Evolutionary conservation across 37 sponge, comb jelly and placozoan genomes (phyloP).

Genomic region (Geodia barretti): DNA sequence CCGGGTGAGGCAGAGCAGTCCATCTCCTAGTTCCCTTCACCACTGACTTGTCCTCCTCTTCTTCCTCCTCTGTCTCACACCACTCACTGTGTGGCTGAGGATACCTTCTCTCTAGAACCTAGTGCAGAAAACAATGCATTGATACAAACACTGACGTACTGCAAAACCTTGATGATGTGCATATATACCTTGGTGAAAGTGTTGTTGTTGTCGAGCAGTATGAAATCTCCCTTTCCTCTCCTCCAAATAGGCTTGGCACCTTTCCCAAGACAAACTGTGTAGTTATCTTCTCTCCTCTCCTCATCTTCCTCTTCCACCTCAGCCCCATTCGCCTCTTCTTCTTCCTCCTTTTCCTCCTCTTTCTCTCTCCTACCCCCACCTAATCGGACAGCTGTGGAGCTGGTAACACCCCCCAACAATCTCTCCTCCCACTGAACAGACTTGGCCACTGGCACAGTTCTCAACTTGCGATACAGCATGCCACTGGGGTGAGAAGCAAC

Average conservation of each 20-base stretch:
- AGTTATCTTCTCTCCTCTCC: not conserved
- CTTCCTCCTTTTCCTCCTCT: not conserved
- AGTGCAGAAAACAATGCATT: not conserved
- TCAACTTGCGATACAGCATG: not conserved
- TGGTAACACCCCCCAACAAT: conserved; percentile 30
- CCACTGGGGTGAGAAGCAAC: not conserved
- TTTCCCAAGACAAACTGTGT: conserved; percentile 11
- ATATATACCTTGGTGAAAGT: not conserved
- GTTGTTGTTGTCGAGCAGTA: conserved; percentile 17
- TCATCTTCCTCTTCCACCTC: not conserved
- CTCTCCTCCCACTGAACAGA: conserved; percentile 40
- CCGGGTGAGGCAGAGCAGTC: conserved; percentile 57
- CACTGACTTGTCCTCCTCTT: not conserved
- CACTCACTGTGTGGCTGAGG: conserved; percentile 45
- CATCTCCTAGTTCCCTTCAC: conserved; percentile 42
- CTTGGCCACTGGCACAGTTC: not conserved
- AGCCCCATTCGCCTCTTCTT: not conserved
- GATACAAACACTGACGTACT: too few species aligned
- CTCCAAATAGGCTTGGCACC: conserved; percentile 30
- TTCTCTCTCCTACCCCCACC: not conserved
- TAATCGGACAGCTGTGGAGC: conserved; percentile 25
- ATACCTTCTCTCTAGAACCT: conserved; percentile 42
- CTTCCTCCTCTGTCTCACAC: conserved; percentile 19
- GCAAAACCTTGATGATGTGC: not conserved
- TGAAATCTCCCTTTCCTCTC: not conserved